Evolutionary conservation across 2,797 vertebrate species (phyloP).

Genomic region (Chrosomus eos): DNA sequence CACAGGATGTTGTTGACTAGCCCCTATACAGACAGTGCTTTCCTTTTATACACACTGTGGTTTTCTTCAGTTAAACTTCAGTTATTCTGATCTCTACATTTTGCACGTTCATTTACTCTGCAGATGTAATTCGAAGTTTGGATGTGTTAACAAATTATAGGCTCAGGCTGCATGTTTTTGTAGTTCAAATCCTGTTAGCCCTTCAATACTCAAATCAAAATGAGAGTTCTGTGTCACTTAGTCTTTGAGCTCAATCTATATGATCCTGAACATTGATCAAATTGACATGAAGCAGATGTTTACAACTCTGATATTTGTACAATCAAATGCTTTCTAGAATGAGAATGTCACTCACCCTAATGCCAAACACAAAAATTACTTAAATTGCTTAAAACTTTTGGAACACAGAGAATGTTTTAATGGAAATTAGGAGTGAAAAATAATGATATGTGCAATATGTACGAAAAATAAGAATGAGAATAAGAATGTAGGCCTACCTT

Average conservation of each 20-base stretch:
- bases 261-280: not conserved
- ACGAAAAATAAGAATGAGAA: not conserved
- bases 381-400: not conserved
- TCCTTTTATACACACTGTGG: slow-evolving; percentile 52
- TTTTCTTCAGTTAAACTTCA: slow-evolving; percentile 38
- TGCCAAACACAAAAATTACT: not conserved
- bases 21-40: slow-evolving; percentile 47
- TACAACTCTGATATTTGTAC: not conserved
- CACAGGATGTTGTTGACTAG: slow-evolving; percentile 59
- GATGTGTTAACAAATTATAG: not conserved
- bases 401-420: not conserved
- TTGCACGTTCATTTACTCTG: not conserved
- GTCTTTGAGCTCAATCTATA: not conserved
- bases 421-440: not conserved
- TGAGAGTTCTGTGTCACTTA: not conserved
- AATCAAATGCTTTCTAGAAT: not conserved
- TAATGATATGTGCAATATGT: not conserved
- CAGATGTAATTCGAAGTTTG: not conserved
- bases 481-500: too few relatives aligned
- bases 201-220: not conserved
- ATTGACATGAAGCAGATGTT: not conserved
- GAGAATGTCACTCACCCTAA: not conserved
- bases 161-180: not conserved
- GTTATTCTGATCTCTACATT: slow-evolving; percentile 6
- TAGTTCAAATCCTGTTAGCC: not conserved